phyloP scores from a whole-genome alignment of 2,797 vertebrate genomes.

The Sternarchorhynchus goeldii region DNA sequence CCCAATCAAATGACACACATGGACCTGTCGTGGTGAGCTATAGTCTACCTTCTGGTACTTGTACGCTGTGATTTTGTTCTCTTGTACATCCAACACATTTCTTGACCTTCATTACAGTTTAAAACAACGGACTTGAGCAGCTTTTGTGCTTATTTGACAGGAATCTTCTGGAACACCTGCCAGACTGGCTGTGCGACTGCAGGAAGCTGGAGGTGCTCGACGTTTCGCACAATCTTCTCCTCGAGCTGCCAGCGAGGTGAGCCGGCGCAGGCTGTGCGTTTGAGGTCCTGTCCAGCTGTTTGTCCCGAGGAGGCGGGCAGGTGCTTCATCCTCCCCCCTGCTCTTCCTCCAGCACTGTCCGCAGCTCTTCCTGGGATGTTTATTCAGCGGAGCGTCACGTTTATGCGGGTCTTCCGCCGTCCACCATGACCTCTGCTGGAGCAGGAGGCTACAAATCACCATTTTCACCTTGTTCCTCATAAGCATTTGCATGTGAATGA shows the following conservation, averaged over 20 bases:
- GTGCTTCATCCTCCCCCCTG: background rate
- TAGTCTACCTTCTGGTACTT: slow-evolving; percentile 27
- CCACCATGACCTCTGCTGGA: slow-evolving; percentile 19
- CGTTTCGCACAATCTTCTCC: slow-evolving; percentile 85
- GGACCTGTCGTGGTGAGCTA: slow-evolving; percentile 89
- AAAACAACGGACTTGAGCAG: background rate
- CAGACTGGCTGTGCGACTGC: slow-evolving; percentile 94
- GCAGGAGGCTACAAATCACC: slow-evolving; percentile 11
- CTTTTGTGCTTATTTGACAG: slow-evolving; percentile 68
- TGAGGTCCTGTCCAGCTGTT: background rate
- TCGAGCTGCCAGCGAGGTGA: slow-evolving; percentile 88
- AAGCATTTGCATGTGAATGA: slow-evolving; percentile 65
- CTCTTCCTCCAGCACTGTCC: slow-evolving; percentile 17
- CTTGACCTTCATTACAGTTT: background rate
- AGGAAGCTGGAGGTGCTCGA: slow-evolving; percentile 93
- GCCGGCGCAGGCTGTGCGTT: background rate
- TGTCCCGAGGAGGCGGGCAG: background rate
- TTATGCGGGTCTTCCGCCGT: no score
- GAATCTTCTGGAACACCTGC: slow-evolving; percentile 89
- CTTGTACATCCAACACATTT: background rate
- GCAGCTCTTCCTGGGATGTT: slow-evolving; percentile 34
- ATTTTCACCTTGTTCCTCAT: slow-evolving; percentile 45
- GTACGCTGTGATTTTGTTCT: background rate
- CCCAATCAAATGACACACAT: slow-evolving; percentile 86
- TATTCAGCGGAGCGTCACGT: slow-evolving; percentile 29